Conservation (phyloP, 2,888 invertebrate species). For the Perizoma affinitatum region DNA sequence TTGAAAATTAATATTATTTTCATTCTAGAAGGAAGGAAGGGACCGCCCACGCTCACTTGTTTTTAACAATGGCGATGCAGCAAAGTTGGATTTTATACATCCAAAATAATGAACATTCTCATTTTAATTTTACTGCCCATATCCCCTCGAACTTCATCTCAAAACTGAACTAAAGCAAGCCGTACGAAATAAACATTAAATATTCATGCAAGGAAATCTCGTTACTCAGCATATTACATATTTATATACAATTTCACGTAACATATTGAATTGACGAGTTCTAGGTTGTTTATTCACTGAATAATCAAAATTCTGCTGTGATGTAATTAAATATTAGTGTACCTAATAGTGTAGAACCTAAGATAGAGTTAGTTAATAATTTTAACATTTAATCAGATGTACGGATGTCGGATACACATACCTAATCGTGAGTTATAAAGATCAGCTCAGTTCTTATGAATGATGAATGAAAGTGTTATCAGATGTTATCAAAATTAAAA, state of each 20-base stretch:
- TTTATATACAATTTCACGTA: constrained; percentile 42
- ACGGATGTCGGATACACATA: too few species aligned
- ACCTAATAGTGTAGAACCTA: too few species aligned
- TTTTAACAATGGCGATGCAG: not conserved
- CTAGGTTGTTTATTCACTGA: constrained; percentile 26
- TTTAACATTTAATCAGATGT: too few species aligned
- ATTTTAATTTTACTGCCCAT: constrained; percentile 21
- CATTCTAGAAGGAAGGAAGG: too few species aligned
- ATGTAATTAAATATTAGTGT: constrained; percentile 19
- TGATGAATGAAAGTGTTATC: too few species aligned
- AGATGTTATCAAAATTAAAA: too few species aligned
- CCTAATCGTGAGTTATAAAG: too few species aligned
- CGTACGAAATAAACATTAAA: constrained; percentile 45
- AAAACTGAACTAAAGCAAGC: constrained; percentile 41
- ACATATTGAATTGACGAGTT: constrained; percentile 29
- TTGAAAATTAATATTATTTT: too few species aligned
- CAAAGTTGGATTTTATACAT: constrained; percentile 3
- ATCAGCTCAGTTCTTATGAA: too few species aligned
- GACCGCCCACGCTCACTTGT: too few species aligned
- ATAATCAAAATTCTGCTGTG: constrained; percentile 17
- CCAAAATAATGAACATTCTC: constrained; percentile 7
- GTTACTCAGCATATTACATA: constrained; percentile 67
- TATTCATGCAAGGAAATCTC: constrained; percentile 84
- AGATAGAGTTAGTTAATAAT: too few species aligned
- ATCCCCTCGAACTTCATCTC: constrained; percentile 16